These are phyloP conservation scores for Eptesicus fuscus DNA, from an alignment of 2,113 vertebrate species.

Conservation along the genomic window DNA sequence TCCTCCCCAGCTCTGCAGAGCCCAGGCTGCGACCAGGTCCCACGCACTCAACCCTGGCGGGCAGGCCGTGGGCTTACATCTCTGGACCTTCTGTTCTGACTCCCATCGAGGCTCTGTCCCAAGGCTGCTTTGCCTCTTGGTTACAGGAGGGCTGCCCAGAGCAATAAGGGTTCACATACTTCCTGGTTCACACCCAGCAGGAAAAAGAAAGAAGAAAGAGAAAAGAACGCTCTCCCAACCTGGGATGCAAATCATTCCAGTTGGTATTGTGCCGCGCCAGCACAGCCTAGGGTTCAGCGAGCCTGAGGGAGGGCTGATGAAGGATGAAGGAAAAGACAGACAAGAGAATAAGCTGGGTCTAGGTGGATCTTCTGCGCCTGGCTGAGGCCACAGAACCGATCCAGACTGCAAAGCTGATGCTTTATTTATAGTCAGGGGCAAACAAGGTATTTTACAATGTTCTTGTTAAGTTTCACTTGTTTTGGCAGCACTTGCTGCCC, in stretches of 20 bases:
- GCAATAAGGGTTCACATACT: background rate
- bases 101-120: background rate
- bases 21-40: background rate
- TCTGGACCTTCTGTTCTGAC: background rate
- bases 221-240: background rate
- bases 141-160: background rate
- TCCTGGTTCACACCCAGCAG: background rate
- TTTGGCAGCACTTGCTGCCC: no score
- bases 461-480: no score
- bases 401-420: no score
- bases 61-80: background rate
- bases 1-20: background rate
- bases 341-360: no score
- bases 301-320: no score
- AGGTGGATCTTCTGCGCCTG: no score
- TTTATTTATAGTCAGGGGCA: no score
- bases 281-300: no score
- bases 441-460: no score
- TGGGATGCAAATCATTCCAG: background rate
- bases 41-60: background rate
- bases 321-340: no score
- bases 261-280: no score
- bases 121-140: background rate
- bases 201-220: background rate
- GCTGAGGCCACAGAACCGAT: no score